Evolutionary conservation across 2,888 invertebrate species (phyloP).

Genomic region (Physocephala rufipes): DNA sequence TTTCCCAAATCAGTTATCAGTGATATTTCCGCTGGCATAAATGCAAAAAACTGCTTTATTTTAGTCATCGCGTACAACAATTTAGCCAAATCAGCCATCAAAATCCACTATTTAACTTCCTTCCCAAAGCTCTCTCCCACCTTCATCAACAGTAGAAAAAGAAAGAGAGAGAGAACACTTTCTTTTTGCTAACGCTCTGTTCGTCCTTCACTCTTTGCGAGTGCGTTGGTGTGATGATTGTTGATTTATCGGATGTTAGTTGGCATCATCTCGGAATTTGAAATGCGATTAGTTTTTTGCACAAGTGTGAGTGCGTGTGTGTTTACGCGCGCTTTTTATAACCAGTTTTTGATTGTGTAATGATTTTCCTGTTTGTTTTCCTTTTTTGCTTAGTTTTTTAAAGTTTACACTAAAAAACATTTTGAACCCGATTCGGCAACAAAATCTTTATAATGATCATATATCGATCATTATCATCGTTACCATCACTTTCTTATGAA

Average conservation of each 20-base stretch:
- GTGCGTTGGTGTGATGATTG: slow-evolving; percentile 13
- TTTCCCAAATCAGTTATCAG: too few species aligned
- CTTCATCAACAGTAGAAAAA: too few species aligned
- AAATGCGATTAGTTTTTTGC: neutral
- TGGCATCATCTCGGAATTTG: neutral
- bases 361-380: slow-evolving; percentile 32
- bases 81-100: too few species aligned
- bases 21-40: too few species aligned
- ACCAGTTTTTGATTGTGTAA: slow-evolving; percentile 34
- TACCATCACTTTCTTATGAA: neutral
- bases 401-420: neutral
- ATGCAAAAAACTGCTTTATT: too few species aligned
- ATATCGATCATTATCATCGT: neutral
- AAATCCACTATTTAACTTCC: too few species aligned
- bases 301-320: neutral
- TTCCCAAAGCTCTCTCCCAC: neutral
- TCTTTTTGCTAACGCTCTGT: neutral
- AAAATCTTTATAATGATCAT: too few species aligned
- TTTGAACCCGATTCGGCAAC: neutral
- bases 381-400: slow-evolving; percentile 2
- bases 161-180: neutral
- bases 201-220: neutral
- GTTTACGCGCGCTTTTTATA: neutral
- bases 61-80: too few species aligned
- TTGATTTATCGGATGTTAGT: slow-evolving; percentile 19